Conservation (phyloP, 2,888 invertebrate species). For the Corythucha ciliata region DNA sequence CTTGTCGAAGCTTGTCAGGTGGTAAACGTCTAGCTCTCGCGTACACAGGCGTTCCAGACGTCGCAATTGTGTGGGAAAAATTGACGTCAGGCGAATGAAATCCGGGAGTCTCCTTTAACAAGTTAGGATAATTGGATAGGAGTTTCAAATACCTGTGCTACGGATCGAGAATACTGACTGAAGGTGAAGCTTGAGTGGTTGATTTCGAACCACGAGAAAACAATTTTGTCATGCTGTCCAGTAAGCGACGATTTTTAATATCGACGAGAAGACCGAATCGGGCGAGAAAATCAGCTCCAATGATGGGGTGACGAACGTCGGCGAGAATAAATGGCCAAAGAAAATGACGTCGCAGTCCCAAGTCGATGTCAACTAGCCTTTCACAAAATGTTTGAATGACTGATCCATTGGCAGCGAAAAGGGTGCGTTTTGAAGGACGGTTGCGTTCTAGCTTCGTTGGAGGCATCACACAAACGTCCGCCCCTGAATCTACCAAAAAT, state of each 20-base stretch:
- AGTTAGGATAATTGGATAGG: too few species aligned
- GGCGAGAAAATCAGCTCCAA: conserved; percentile 2
- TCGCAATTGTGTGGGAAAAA: conserved; percentile 19
- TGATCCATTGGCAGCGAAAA: conserved; percentile 13
- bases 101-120: conserved; percentile 2
- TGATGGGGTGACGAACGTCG: background rate
- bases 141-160: too few species aligned
- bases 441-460: background rate
- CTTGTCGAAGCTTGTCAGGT: conserved; percentile 37
- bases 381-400: background rate
- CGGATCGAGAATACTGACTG: background rate
- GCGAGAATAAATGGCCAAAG: conserved; percentile 2
- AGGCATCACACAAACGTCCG: background rate
- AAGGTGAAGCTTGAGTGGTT: background rate
- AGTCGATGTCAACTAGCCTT: background rate
- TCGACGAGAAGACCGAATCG: background rate
- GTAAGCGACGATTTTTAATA: background rate
- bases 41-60: conserved; percentile 36
- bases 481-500: conserved; percentile 2
- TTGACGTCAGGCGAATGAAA: background rate
- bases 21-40: conserved; percentile 32
- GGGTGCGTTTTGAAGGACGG: background rate
- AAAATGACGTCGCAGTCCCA: background rate
- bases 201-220: background rate
- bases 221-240: background rate